phyloP scores from a whole-genome alignment of 2,797 vertebrate genomes.

The Ciconia nigra region DNA sequence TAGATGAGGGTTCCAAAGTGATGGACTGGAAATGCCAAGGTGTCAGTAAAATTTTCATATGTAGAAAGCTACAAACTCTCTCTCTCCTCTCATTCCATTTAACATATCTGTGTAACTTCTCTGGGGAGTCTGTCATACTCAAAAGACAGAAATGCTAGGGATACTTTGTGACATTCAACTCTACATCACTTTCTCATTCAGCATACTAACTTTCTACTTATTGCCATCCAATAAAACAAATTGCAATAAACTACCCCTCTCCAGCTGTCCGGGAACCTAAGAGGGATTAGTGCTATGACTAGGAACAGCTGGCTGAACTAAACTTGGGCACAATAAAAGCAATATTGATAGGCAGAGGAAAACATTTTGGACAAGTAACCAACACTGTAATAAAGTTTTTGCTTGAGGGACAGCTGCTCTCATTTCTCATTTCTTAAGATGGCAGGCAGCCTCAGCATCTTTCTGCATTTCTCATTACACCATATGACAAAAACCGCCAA shows the following conservation, averaged over 20 bases:
- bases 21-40: not conserved
- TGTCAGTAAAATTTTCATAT: not conserved
- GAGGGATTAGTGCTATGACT: not conserved
- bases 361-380: conserved; percentile 25
- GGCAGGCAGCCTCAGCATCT: not conserved
- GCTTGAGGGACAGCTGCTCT: conserved; percentile 25
- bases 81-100: not conserved
- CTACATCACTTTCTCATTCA: not conserved
- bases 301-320: not conserved
- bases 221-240: not conserved
- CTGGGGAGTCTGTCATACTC: not conserved
- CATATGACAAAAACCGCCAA: not conserved
- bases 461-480: conserved; percentile 35
- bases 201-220: not conserved
- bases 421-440: not conserved
- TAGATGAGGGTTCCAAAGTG: not conserved
- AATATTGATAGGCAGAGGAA: conserved; percentile 31
- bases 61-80: not conserved
- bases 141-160: not conserved
- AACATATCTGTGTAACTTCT: not conserved
- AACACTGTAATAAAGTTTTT: conserved; percentile 20
- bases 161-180: not conserved
- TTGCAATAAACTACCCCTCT: not conserved
- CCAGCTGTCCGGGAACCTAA: not conserved
- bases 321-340: conserved; percentile 7